Evolutionary conservation across 2,113 vertebrate species (phyloP).

Genomic region (Sterrhoptilus dennistouni): DNA sequence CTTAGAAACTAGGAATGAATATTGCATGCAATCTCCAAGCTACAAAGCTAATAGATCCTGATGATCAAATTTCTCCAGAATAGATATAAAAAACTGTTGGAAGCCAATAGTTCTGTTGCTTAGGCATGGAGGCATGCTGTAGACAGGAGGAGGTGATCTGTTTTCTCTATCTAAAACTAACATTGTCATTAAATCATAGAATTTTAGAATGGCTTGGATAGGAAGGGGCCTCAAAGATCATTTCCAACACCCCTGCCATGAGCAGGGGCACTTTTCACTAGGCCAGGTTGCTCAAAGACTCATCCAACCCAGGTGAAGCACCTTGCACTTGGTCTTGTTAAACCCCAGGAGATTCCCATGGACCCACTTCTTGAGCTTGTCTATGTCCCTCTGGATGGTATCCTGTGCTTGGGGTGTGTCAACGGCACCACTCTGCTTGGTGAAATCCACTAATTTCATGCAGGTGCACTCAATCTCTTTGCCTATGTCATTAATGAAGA

Average conservation of each 20-base stretch:
- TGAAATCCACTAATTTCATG: neutral
- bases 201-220: neutral
- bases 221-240: neutral
- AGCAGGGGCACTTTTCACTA: neutral
- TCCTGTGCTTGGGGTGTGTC: neutral
- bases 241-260: neutral
- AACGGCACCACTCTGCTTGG: neutral
- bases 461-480: neutral
- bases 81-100: neutral
- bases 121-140: neutral
- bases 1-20: neutral
- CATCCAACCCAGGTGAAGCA: neutral
- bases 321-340: neutral
- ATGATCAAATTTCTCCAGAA: neutral
- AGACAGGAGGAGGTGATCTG: neutral
- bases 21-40: neutral
- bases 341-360: neutral
- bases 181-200: neutral
- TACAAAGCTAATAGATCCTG: neutral
- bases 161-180: neutral
- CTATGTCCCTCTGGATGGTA: neutral
- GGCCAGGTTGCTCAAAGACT: neutral
- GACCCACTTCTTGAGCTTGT: fast-evolving
- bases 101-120: neutral
- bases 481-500: neutral